Conservation (phyloP, 1,140 invertebrate genomes). For the Drosophila willistoni region DNA sequence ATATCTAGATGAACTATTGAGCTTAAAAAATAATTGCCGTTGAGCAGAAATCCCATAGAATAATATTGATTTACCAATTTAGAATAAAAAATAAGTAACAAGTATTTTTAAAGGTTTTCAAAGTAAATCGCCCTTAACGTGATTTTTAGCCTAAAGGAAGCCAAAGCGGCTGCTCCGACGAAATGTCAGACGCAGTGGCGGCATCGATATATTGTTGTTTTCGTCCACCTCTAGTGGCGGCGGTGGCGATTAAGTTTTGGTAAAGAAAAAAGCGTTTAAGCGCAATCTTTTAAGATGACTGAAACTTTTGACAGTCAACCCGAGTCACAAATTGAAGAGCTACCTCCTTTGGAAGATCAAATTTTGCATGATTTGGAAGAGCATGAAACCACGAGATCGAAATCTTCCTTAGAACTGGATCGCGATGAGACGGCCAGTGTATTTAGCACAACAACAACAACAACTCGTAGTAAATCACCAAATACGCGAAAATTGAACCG, state of each 20-base stretch:
- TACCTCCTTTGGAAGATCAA: conserved; percentile 17
- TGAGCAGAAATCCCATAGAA: not conserved
- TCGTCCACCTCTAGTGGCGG: not conserved
- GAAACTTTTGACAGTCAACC: conserved; percentile 27
- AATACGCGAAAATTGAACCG: conserved; percentile 87
- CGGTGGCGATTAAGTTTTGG: not conserved
- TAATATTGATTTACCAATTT: not conserved
- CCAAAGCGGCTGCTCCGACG: no score
- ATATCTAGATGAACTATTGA: conserved; percentile 60
- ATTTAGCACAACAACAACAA: conserved; percentile 92
- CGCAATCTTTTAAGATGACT: conserved; percentile 33
- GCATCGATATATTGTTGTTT: not conserved
- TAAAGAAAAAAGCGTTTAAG: conserved; percentile 33
- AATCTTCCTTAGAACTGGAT: conserved; percentile 38
- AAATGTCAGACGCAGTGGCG: no score
- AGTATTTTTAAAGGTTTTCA: not conserved
- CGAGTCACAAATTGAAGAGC: conserved; percentile 18
- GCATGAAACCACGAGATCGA: conserved; percentile 19
- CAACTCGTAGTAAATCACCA: conserved; percentile 94
- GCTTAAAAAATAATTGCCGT: conserved; percentile 10
- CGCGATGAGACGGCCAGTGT: conserved; percentile 91
- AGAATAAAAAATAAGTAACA: not conserved
- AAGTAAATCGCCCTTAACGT: no score
- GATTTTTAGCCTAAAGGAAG: no score
- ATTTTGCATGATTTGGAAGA: conserved; percentile 34